Conservation (phyloP, 2,113 vertebrate genomes). For the Podiceps cristatus region DNA sequence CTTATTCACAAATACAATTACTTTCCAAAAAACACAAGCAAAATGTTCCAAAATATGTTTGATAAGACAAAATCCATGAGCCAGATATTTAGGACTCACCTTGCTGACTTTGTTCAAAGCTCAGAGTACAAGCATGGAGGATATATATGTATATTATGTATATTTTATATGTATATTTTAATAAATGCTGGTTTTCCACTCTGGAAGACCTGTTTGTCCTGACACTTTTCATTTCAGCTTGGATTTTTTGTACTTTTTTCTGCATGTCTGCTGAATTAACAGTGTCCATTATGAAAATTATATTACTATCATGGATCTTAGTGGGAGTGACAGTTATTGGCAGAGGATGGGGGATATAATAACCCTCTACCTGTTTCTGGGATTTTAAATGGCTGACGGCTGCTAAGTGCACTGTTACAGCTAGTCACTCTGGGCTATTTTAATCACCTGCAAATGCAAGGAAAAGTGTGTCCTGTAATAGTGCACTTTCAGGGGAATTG, state of each 20-base stretch:
- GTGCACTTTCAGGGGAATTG: not conserved
- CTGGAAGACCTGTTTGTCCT: not conserved
- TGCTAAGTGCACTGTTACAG: conserved; percentile 5
- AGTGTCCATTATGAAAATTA: not conserved
- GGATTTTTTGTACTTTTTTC: not conserved
- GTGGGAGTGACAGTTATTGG: not conserved
- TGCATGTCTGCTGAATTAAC: not conserved
- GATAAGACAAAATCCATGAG: not conserved
- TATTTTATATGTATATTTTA: not conserved
- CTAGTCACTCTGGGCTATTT: not conserved
- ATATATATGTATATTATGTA: too few species aligned
- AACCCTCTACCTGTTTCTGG: not conserved
- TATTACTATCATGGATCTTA: not conserved
- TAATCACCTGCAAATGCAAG: not conserved
- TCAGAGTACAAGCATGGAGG: not conserved
- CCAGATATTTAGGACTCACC: not conserved
- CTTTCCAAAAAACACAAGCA: not conserved
- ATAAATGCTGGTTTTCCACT: not conserved
- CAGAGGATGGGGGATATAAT: not conserved
- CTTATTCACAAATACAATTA: not conserved
- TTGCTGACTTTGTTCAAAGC: not conserved
- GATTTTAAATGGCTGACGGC: not conserved
- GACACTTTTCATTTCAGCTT: not conserved
- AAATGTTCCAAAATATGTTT: not conserved
- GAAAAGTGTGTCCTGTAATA: not conserved